Evolutionary conservation across 1,140 invertebrate genomes (phyloP).

Genomic region (Mercenaria mercenaria): DNA sequence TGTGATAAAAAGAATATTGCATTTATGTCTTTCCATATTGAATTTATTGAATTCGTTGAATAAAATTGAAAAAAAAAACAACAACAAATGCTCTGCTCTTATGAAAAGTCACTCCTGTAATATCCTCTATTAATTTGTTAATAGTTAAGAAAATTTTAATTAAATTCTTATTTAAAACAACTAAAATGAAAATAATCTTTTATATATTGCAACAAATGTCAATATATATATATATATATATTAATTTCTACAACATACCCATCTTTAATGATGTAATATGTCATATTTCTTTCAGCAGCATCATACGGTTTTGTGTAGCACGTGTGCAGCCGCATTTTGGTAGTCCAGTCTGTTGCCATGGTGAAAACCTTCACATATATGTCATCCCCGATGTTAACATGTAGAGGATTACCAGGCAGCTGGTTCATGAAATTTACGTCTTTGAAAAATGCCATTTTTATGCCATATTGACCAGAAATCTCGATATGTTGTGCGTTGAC

Average conservation of each 20-base stretch:
- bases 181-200: no score
- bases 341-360: slow-evolving; percentile 3
- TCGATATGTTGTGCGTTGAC: background rate
- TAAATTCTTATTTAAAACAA: no score
- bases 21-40: no score
- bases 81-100: no score
- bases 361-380: slow-evolving; percentile 52
- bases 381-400: slow-evolving; percentile 16
- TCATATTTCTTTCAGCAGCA: background rate
- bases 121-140: no score
- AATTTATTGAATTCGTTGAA: no score
- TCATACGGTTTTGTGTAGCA: slow-evolving; percentile 21
- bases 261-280: slow-evolving; percentile 24
- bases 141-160: no score
- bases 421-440: slow-evolving; percentile 7
- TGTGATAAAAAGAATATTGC: no score
- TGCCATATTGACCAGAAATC: slow-evolving; percentile 5
- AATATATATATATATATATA: no score
- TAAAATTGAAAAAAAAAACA: no score
- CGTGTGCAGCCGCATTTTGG: slow-evolving; percentile 36
- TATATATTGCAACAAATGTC: background rate
- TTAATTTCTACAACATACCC: background rate
- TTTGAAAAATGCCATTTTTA: slow-evolving; percentile 31
- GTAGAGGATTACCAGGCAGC: slow-evolving; percentile 43
- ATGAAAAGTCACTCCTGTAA: no score